Percentiles rank a stretch among this genome's conserved stretches.
Evolutionary conservation across 2,113 vertebrate genomes (phyloP).

Genomic region (Hemicordylus capensis): DNA sequence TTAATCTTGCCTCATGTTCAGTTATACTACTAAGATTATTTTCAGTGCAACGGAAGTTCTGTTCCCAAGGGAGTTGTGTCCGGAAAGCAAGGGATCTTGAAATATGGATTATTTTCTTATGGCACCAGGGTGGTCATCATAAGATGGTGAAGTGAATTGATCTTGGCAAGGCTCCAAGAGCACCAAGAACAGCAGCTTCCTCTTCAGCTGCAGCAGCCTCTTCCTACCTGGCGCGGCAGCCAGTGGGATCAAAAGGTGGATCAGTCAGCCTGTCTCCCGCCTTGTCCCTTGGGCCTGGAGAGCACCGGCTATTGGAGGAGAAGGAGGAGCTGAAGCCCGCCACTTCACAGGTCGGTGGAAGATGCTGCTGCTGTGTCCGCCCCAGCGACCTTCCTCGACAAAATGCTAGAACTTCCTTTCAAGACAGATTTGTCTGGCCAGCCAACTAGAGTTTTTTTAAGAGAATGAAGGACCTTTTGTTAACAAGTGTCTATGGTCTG

Average conservation of each 20-base stretch:
- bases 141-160: slow-evolving; percentile 65
- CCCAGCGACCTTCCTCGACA: slow-evolving; percentile 52
- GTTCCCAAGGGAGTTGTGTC: slow-evolving; percentile 74
- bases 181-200: neutral
- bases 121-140: slow-evolving; percentile 69
- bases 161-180: slow-evolving; percentile 33
- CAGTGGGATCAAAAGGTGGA: neutral
- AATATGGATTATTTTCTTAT: slow-evolving; percentile 76
- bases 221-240: slow-evolving; percentile 19
- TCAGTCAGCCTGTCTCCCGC: slow-evolving; percentile 10
- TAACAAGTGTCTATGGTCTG: no score
- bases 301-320: slow-evolving; percentile 27
- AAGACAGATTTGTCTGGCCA: no score
- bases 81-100: slow-evolving; percentile 79
- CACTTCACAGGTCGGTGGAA: neutral
- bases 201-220: neutral
- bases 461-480: no score
- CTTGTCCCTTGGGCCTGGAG: slow-evolving; percentile 41
- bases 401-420: no score
- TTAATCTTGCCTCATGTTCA: slow-evolving; percentile 75
- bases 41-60: slow-evolving; percentile 72
- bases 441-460: no score
- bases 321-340: slow-evolving; percentile 44
- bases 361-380: neutral
- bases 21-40: neutral